Conservation (phyloP, 1,140 invertebrate species). For the Drosophila quadrilineata region DNA sequence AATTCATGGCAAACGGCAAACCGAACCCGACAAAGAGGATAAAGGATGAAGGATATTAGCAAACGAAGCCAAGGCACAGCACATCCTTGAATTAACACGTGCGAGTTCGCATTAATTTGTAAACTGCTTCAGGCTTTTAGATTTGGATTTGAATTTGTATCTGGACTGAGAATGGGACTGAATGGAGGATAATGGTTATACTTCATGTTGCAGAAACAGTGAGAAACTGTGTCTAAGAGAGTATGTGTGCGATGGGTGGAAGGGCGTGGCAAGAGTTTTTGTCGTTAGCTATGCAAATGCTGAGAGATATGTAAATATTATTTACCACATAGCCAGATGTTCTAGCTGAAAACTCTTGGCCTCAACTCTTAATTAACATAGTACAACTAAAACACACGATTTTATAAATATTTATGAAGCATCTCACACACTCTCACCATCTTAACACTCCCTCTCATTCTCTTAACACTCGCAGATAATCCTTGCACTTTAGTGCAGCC, state of each 20-base stretch:
- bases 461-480: no score
- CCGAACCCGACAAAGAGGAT: conserved; percentile 21
- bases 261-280: conserved; percentile 47
- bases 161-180: no score
- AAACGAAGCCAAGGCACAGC: conserved; percentile 22
- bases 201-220: no score
- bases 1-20: conserved; percentile 60
- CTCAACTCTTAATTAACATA: conserved; percentile 68
- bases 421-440: no score
- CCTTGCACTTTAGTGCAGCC: no score
- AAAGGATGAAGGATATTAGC: no score
- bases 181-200: no score
- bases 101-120: conserved; percentile 78
- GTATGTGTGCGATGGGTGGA: no score
- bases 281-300: conserved; percentile 76
- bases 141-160: background rate
- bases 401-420: conserved; percentile 72
- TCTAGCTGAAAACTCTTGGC: conserved; percentile 70
- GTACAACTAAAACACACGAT: conserved; percentile 66
- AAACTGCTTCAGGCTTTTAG: conserved; percentile 44
- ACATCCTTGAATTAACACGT: conserved; percentile 79
- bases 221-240: no score
- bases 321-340: conserved; percentile 74
- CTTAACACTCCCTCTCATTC: no score
- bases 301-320: conserved; percentile 71